Evolutionary conservation across 2,888 invertebrate genomes (phyloP), one percentile per base, ranked within the genome.

Genomic region (Cabera pusaria): DNA sequence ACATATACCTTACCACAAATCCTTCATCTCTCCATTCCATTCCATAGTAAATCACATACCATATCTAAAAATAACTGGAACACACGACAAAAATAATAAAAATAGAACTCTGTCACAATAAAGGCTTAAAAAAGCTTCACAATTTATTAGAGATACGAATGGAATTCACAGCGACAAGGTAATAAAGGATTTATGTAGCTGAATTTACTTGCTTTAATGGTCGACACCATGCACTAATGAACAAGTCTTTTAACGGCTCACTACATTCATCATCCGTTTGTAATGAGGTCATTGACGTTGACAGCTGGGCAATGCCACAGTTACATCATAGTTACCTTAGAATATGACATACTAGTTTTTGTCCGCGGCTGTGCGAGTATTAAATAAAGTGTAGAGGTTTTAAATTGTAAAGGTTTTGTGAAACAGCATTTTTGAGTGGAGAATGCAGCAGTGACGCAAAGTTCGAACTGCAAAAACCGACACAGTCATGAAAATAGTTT

Each of bases 281-380:
- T 83, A 82, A 79, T 75, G 77, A 79, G 85, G 82, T 64, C 81
- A 71, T 69, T 72, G 81, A 75, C 81, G 60, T 63, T 41, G 63
- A 59, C 65, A 64, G 64, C 63, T 70, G 64, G 59, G 42, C 46
- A 29, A 7, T 14, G 25, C 21, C 21, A 22, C 26, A 34, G 28
- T 8, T 16, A 5, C 9, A 9, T 16, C 16, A 31, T 25, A 37
- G 20, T 29, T 6, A n/a, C 8, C 8, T 17, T 7, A 10, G 10
- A n/a, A n/a, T n/a, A n/a, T n/a, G n/a, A n/a, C n/a, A n/a, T n/a
- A n/a, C n/a, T n/a, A n/a, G n/a, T n/a, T n/a, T n/a, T n/a, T n/a
- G n/a, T n/a, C n/a, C n/a, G n/a, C n/a, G n/a, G n/a, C n/a, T n/a
- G n/a, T n/a, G n/a, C n/a, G n/a, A n/a, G n/a, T n/a, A n/a, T n/a